Evolutionary conservation across 2,113 vertebrate genomes (phyloP).

Genomic region (Donacobius atricapilla): DNA sequence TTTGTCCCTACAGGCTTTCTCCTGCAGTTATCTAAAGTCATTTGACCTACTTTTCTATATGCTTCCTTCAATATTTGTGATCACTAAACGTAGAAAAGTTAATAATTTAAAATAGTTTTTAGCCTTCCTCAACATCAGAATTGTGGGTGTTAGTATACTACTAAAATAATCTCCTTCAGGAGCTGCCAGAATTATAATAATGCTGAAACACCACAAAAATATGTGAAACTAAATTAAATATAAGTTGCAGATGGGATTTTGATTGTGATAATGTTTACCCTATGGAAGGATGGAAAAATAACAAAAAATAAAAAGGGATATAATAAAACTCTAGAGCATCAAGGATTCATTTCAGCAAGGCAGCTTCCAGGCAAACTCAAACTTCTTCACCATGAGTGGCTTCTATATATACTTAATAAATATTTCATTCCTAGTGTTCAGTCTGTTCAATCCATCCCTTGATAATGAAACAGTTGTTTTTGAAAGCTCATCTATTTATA

Average conservation of each 20-base stretch:
- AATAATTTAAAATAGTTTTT: not conserved
- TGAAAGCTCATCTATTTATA: slow-evolving; percentile 49
- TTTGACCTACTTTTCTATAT: not conserved
- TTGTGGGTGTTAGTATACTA: not conserved
- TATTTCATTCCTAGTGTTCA: slow-evolving; percentile 21
- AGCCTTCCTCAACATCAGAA: not conserved
- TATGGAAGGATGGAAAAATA: not conserved
- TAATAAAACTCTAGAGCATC: not conserved
- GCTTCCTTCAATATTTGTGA: not conserved
- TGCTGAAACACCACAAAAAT: not conserved
- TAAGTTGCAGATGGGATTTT: not conserved
- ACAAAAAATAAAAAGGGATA: not conserved
- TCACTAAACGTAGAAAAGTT: not conserved
- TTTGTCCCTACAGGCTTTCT: not conserved
- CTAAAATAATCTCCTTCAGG: not conserved
- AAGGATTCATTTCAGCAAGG: not conserved
- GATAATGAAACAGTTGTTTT: slow-evolving; percentile 48
- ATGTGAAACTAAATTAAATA: not conserved
- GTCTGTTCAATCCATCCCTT: not conserved
- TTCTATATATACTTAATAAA: slow-evolving; percentile 13
- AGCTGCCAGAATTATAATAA: not conserved
- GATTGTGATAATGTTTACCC: not conserved
- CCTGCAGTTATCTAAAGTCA: not conserved
- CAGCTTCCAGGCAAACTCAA: not conserved
- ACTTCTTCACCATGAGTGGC: not conserved